phyloP scores from a whole-genome alignment of 1,140 invertebrate species.

The Bombus waltoni region DNA sequence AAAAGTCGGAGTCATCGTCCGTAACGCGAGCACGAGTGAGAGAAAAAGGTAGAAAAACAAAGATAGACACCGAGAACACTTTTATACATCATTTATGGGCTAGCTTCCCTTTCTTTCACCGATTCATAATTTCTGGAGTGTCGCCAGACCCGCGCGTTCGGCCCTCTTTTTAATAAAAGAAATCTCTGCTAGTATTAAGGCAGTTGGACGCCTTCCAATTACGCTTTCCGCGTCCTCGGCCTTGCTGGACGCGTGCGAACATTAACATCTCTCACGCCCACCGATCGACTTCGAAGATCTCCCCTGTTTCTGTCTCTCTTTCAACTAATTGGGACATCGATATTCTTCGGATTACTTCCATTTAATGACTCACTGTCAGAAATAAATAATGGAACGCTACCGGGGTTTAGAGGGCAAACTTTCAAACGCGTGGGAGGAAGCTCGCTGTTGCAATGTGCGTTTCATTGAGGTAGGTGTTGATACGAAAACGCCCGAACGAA shows the following conservation, averaged over 20 bases:
- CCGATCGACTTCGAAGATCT: not conserved
- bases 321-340: not conserved
- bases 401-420: not conserved
- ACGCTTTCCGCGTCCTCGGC: constrained; percentile 12
- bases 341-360: not conserved
- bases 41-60: not conserved
- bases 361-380: not conserved
- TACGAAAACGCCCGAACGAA: not conserved
- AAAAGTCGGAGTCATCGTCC: constrained; percentile 38
- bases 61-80: constrained; percentile 19
- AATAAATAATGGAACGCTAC: not conserved
- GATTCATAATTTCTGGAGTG: constrained; percentile 63
- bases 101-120: constrained; percentile 26
- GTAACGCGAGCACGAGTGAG: not conserved
- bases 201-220: constrained; percentile 49
- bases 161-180: constrained; percentile 40
- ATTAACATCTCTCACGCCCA: constrained; percentile 19
- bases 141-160: constrained; percentile 38
- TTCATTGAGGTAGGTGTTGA: not conserved
- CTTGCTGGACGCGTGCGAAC: constrained; percentile 19
- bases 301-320: too few relatives aligned
- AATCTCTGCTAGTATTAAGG: constrained; percentile 45
- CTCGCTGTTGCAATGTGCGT: not conserved
- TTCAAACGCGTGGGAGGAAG: not conserved
- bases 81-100: constrained; percentile 44